Evolutionary conservation across 2,888 invertebrate genomes (phyloP), one percentile per base, ranked within the genome.

Genomic region (Ceriagrion tenellum): DNA sequence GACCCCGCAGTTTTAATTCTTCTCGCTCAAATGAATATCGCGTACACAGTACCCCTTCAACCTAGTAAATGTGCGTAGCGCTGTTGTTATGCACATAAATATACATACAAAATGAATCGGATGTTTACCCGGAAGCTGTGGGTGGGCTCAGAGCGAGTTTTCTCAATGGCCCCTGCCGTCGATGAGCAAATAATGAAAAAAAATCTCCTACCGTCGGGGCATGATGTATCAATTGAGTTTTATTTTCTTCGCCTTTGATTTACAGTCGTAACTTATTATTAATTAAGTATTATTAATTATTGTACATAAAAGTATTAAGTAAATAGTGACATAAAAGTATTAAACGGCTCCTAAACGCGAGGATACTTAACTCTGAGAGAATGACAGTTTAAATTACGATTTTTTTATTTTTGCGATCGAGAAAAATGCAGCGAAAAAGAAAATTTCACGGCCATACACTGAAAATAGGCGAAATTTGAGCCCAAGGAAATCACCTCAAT

Each of bases 71-170:
- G 81, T 35, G 35, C 16, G 35, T 18, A 81, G 30, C 18, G 81
- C 10, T 81, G 35, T 35, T 81, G 81, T 13, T 81, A 81, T 81
- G 81, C 81, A 81, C 81, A 81, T 81, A 81, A 30, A 81, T 81
- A 81, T 81, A 35, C 81, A 81, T 81, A 30, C 35, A 81, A 35
- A 81, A 30, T 35, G 81, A 81, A 81, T 81, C 30, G 81, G 81
- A 81, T 81, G 81, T 81, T 81, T 81, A 35, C 81, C 35, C 81
- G 81, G 81, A 81, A 81, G 81, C 81, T 16, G 35, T 35, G n/a
- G 35, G 0, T 81, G 35, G 35, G 18, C 69, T 12, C 26, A 69
- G 12, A 20, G 69, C n/a, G 18, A 35, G n/a, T 81, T 35, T 81
- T 81, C 30, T 81, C 30, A 81, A 35, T 35, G 35, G 2, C 30